These are phyloP conservation scores for Mallateleia sp. DNA, from an alignment of 2,888 invertebrate species.

Conservation along the genomic window DNA sequence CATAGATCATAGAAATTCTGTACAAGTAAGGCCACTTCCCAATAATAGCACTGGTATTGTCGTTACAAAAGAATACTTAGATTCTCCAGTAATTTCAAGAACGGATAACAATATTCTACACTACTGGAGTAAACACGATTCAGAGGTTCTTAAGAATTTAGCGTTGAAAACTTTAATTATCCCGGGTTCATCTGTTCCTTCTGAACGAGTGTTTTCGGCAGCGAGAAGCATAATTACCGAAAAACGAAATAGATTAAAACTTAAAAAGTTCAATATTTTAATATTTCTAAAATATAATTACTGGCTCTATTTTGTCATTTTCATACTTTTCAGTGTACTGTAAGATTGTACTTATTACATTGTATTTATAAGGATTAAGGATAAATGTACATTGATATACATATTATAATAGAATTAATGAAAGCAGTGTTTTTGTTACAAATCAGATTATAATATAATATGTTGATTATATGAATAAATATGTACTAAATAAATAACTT, in stretches of 20 bases:
- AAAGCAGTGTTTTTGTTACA: conserved; percentile 6
- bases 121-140: no score
- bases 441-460: conserved; percentile 10
- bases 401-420: background rate
- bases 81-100: no score
- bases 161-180: background rate
- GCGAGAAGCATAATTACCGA: background rate
- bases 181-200: background rate
- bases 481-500: conserved; percentile 2
- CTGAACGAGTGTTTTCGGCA: conserved; percentile 2
- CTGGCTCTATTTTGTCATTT: background rate
- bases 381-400: background rate
- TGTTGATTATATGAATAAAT: conserved; percentile 10
- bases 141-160: no score
- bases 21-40: no score
- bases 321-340: no score
- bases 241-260: background rate
- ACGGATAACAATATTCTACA: no score
- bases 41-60: no score
- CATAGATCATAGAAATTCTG: no score
- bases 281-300: background rate
- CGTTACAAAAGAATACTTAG: no score
- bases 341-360: no score
- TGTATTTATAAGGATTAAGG: no score
- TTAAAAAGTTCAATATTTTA: conserved; percentile 1